These are phyloP conservation scores for Lepidocyrtinus sp. DNA, from an alignment of 2,888 invertebrate species.

Conservation along the genomic window DNA sequence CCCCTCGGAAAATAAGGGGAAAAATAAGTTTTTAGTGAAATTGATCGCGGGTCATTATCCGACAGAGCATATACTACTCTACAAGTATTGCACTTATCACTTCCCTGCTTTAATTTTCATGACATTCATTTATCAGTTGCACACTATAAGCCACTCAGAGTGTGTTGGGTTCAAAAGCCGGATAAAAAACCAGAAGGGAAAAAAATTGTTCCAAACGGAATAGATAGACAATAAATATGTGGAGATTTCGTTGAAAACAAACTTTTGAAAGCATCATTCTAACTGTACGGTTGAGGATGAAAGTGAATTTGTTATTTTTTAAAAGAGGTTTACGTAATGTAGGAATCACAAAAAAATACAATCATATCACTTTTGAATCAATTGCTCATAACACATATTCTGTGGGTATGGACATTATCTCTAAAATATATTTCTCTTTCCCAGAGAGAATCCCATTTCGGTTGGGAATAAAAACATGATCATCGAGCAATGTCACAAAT, in stretches of 20 bases:
- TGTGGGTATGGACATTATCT: too few relatives aligned
- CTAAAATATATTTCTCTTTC: constrained; percentile 18
- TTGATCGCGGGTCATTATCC: background rate
- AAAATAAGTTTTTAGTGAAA: too few relatives aligned
- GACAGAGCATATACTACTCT: background rate
- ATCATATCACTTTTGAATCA: too few relatives aligned
- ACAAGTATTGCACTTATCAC: background rate
- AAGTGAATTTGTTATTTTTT: too few relatives aligned
- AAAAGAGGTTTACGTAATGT: too few relatives aligned
- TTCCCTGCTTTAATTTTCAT: background rate
- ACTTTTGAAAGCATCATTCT: too few relatives aligned
- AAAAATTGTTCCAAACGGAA: background rate
- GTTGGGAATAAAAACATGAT: constrained; percentile 8
- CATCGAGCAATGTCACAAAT: constrained; percentile 25
- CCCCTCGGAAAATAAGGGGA: too few relatives aligned
- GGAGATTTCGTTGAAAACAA: constrained; percentile 1
- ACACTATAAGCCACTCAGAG: background rate
- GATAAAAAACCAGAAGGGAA: constrained; percentile 9
- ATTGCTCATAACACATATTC: too few relatives aligned
- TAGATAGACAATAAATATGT: background rate
- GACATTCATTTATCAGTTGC: background rate
- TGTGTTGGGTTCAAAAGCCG: constrained; percentile 47
- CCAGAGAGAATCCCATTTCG: constrained; percentile 34
- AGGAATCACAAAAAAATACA: too few relatives aligned
- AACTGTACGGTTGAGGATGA: too few relatives aligned